A percentile compares a stretch with the other conserved stretches of the same genome.
These are phyloP conservation scores for Forpus xanthops DNA, from an alignment of 2,797 vertebrate species.

Conservation along the genomic window DNA sequence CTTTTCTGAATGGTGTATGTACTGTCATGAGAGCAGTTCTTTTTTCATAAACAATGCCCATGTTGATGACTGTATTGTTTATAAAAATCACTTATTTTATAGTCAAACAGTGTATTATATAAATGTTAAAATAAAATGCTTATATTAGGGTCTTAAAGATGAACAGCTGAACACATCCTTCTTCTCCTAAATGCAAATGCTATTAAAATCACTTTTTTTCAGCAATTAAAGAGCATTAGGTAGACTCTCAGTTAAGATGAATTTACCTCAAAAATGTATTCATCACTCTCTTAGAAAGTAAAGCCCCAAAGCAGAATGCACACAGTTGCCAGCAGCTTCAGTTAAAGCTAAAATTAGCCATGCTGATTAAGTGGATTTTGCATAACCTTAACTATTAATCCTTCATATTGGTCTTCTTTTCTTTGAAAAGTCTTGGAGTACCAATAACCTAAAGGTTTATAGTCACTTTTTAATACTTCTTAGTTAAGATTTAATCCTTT, in stretches of 20 bases:
- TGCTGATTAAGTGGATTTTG: slow-evolving; percentile 73
- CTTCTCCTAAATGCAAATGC: slow-evolving; percentile 42
- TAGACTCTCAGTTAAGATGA: slow-evolving; percentile 62
- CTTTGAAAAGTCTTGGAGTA: slow-evolving; percentile 49
- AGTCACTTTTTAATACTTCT: slow-evolving; percentile 56
- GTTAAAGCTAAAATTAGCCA: slow-evolving; percentile 73
- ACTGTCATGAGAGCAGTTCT: not conserved
- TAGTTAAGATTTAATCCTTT: slow-evolving; percentile 63
- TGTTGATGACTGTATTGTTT: slow-evolving; percentile 10
- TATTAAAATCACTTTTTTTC: slow-evolving; percentile 56
- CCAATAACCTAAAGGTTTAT: slow-evolving; percentile 61
- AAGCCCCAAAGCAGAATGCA: slow-evolving; percentile 63
- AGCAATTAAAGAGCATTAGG: slow-evolving; percentile 64
- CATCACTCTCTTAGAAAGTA: slow-evolving; percentile 56
- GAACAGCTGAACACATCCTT: slow-evolving; percentile 22
- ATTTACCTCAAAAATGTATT: slow-evolving; percentile 67
- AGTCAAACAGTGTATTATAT: slow-evolving; percentile 7
- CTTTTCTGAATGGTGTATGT: not conserved
- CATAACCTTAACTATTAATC: slow-evolving; percentile 69
- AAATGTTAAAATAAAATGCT: slow-evolving; percentile 40
- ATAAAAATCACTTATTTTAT: slow-evolving; percentile 1
- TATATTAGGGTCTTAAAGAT: slow-evolving; percentile 33
- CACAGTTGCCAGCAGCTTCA: slow-evolving; percentile 56
- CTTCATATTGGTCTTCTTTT: slow-evolving; percentile 56
- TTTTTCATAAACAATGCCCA: not conserved